A percentile compares a stretch with the other conserved stretches of the same genome.
Conservation (phyloP, 2,113 vertebrate genomes). For the Tachysurus fulvidraco region DNA sequence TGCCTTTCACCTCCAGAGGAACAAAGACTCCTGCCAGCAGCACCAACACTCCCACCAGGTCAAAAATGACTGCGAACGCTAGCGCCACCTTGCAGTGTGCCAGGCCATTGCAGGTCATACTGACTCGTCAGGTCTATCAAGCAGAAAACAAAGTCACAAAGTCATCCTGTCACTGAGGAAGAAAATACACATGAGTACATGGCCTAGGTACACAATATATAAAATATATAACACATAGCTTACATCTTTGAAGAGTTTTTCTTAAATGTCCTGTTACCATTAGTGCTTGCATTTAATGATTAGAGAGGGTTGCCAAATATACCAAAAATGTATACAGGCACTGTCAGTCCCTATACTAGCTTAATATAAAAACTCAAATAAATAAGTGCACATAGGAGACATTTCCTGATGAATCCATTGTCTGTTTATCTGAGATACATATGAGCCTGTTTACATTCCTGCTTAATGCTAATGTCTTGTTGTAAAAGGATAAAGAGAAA, state of each 20-base stretch:
- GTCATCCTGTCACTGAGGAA: not conserved
- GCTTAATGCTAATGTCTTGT: not conserved
- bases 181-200: not conserved
- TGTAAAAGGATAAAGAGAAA: too few relatives aligned
- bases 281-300: not conserved
- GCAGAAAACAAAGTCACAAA: not conserved
- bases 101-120: conserved; percentile 70
- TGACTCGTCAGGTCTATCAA: conserved; percentile 9
- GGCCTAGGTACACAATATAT: too few relatives aligned
- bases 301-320: not conserved
- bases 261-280: not conserved
- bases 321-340: not conserved
- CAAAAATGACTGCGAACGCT: conserved; percentile 80
- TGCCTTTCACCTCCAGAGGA: conserved; percentile 75
- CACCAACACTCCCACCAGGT: conserved; percentile 76
- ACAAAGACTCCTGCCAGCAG: conserved; percentile 84
- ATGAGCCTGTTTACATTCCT: not conserved
- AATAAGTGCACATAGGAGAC: not conserved
- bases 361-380: not conserved
- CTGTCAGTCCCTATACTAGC: not conserved
- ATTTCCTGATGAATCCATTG: not conserved
- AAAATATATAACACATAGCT: too few relatives aligned
- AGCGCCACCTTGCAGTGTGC: conserved; percentile 83
- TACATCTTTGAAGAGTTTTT: not conserved
- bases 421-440: not conserved